Percentiles rank a stretch among this genome's conserved stretches.
Conservation (phyloP, 1,140 invertebrate genomes). For the Drosophila lowei region DNA sequence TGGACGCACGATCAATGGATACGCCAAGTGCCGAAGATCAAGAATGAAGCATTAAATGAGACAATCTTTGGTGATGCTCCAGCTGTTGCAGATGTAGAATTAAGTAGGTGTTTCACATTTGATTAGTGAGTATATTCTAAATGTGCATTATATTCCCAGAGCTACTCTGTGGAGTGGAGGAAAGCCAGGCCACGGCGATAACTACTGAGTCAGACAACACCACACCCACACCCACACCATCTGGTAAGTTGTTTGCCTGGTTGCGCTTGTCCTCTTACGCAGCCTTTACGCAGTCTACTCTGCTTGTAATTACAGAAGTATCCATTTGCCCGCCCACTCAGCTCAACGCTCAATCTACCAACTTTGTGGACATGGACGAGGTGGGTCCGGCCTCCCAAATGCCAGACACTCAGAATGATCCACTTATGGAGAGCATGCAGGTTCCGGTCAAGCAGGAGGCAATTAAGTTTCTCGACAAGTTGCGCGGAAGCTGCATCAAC, state of each 20-base stretch:
- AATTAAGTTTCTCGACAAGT: slow-evolving; percentile 6
- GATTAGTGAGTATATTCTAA: neutral
- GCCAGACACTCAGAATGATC: slow-evolving; percentile 8
- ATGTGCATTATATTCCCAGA: neutral
- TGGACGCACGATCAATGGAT: slow-evolving; percentile 53
- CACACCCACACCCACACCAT: neutral
- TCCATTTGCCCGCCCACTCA: slow-evolving; percentile 13
- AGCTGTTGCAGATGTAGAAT: neutral
- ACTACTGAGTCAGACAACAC: neutral
- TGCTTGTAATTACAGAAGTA: neutral
- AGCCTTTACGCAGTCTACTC: no score
- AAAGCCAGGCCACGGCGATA: neutral
- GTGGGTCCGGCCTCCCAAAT: neutral
- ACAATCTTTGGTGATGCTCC: no score
- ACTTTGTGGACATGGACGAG: slow-evolving; percentile 19
- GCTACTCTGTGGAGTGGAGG: neutral
- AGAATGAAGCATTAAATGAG: slow-evolving; percentile 1
- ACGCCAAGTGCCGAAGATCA: slow-evolving; percentile 26
- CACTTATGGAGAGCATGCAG: neutral
- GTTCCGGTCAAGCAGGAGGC: slow-evolving; percentile 21
- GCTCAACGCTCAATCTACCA: neutral
- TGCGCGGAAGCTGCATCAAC: slow-evolving; percentile 5
- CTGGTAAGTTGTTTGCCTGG: neutral
- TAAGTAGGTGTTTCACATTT: slow-evolving; percentile 2
- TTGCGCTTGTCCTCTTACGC: no score